Base-by-base conservation (phyloP, 2,888 invertebrate species). In the Hirtodrosophila trivittata region DNA sequence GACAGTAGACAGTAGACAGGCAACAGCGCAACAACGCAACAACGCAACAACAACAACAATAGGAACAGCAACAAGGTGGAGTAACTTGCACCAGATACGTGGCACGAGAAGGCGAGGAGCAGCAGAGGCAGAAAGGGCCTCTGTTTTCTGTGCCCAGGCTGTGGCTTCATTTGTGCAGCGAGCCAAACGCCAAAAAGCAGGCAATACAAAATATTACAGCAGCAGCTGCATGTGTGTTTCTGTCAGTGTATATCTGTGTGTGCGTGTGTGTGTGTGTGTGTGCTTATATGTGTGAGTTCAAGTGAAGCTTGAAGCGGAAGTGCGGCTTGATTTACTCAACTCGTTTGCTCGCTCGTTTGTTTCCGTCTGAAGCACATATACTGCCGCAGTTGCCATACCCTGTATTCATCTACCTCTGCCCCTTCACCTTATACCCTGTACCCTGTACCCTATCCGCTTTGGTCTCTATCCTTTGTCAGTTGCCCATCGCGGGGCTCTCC, bases 291-390 rank as follows among this genome's bases (percentile, higher is more conserved):
- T 45, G 39, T 43, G 38, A 54, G 38, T 55, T 65, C 14, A 57
- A 73, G 68, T 63, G 69, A 51, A 66, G 78, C 81, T 72, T 78
- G 75, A 69, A 77, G 66, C 78, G 86, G 80, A 86, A 83, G 86
- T 81, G 74, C 80, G 66, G 76, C 76, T 81, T 81, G 81, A 81
- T 86, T 86, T 86, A 81, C 81, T 78, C 83, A 83, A 78, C 83
- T 86, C 80, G 83, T 83, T 81, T 80, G 84, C 74, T 78, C 67
- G 71, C 77, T 75, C 83, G 75, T 82, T 82, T 73, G 66, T 78
- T 83, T 71, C 66, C 71, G 64, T 60, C 76, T 66, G 75, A 21
- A 2, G 2, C 69, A 82, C 82, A 82, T 77, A 76, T 82, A 75
- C 45, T n/a, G n/a, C n/a, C n/a, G n/a, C n/a, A n/a, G n/a, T n/a